These are phyloP conservation scores for Leptinotarsa texana DNA, from an alignment of 1,140 invertebrate genomes.

Conservation along the genomic window DNA sequence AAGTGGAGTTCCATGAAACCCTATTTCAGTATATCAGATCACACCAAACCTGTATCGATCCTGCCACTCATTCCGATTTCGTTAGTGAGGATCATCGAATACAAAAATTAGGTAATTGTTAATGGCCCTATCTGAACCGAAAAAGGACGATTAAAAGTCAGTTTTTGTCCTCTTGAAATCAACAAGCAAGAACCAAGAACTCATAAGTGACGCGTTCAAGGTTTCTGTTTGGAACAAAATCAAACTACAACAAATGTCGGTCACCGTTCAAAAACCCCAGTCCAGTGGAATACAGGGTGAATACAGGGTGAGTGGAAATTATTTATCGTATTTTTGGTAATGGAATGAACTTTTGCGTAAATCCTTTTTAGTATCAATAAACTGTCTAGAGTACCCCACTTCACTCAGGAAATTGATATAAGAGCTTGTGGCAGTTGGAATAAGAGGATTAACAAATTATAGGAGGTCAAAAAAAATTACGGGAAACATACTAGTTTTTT, in stretches of 20 bases:
- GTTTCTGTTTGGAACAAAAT: neutral
- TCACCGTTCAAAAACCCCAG: neutral
- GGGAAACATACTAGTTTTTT: too few species aligned
- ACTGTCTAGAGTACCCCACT: too few species aligned
- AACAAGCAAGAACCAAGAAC: neutral
- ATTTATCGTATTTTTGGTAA: neutral
- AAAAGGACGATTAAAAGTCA: neutral
- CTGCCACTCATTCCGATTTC: neutral
- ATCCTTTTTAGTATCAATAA: too few species aligned
- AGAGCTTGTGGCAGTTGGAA: too few species aligned
- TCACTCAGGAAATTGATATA: too few species aligned
- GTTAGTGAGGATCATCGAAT: neutral
- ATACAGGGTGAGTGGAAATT: neutral
- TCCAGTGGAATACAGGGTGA: neutral
- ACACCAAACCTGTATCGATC: neutral
- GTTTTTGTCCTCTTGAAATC: neutral
- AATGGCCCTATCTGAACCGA: neutral
- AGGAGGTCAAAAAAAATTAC: too few species aligned
- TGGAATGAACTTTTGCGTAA: too few species aligned
- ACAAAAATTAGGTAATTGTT: neutral
- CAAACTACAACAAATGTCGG: neutral
- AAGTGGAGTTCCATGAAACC: neutral
- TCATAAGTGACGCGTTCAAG: neutral
- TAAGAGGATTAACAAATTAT: too few species aligned
- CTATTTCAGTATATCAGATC: neutral